Percentiles rank a stretch among this genome's conserved stretches.
Conservation (phyloP, 2,888 invertebrate species). For the Meganola albula region DNA sequence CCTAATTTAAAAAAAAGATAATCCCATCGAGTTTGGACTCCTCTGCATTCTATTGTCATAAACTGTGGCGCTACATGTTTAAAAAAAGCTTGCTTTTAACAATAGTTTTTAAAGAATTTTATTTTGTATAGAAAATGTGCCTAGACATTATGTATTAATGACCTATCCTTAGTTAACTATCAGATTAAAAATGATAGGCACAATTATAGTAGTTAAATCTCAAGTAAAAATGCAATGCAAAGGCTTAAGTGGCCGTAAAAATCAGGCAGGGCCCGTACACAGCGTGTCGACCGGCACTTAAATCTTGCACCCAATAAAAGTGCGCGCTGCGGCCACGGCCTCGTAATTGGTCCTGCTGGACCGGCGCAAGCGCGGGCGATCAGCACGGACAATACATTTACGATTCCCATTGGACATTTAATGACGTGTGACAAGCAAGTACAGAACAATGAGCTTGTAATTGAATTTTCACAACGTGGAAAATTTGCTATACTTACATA, state of each 20-base stretch:
- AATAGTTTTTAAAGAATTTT: no score
- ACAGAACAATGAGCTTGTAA: conserved; percentile 65
- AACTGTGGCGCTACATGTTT: no score
- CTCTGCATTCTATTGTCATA: no score
- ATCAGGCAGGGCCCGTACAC: conserved; percentile 54
- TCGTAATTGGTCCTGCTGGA: conserved; percentile 70
- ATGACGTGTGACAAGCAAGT: conserved; percentile 67
- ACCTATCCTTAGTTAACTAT: no score
- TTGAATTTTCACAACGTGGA: conserved; percentile 62
- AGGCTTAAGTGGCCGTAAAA: conserved; percentile 62
- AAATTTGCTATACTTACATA: conserved; percentile 30
- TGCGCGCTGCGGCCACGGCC: conserved; percentile 55
- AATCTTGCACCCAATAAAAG: conserved; percentile 76
- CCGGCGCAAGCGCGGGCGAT: conserved; percentile 44
- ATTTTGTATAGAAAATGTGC: no score
- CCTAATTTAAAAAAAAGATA: no score
- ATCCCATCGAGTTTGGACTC: no score
- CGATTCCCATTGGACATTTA: conserved; percentile 71
- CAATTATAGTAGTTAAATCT: conserved; percentile 29
- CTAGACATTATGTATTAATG: no score
- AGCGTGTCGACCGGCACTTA: conserved; percentile 72
- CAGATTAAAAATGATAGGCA: conserved; percentile 28
- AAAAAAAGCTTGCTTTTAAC: no score
- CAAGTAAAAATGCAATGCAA: conserved; percentile 28
- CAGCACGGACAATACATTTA: conserved; percentile 58